Conservation (phyloP, 2,797 vertebrate genomes). For the Sebastes kiyomatsui region DNA sequence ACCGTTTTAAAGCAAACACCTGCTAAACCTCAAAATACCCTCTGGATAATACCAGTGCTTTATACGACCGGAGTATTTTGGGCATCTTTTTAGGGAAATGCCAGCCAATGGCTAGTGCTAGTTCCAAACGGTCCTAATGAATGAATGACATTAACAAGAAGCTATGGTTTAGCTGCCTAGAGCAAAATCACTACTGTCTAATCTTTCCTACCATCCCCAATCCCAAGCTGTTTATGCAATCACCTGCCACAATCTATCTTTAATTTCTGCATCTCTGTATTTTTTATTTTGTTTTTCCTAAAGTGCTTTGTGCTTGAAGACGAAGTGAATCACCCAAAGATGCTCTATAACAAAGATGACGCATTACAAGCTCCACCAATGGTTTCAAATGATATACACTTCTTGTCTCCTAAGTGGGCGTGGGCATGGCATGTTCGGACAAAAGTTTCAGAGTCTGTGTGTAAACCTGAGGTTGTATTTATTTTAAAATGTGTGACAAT, state of each 20-base stretch:
- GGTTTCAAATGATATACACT: too few species aligned
- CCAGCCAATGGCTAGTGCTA: neutral
- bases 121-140: neutral
- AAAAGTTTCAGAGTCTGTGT: too few species aligned
- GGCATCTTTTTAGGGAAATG: neutral
- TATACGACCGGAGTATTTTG: neutral
- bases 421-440: too few species aligned
- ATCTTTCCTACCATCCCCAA: too few species aligned
- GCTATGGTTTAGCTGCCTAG: too few species aligned
- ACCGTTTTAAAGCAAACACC: neutral
- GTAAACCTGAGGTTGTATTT: neutral
- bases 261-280: neutral
- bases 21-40: neutral
- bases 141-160: neutral
- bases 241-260: neutral
- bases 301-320: neutral
- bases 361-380: too few species aligned
- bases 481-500: neutral
- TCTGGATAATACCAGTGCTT: neutral
- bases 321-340: neutral
- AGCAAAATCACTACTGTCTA: too few species aligned
- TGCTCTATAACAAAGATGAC: neutral
- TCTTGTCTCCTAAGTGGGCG: too few species aligned
- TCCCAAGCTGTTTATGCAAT: too few species aligned
- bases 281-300: neutral